Evolutionary conservation across 30 jellyfish, hydroid and myxozoan genomes (phyloP), one percentile per base, ranked within the genome.

Genomic region (Pseudorhiza aurosa): DNA sequence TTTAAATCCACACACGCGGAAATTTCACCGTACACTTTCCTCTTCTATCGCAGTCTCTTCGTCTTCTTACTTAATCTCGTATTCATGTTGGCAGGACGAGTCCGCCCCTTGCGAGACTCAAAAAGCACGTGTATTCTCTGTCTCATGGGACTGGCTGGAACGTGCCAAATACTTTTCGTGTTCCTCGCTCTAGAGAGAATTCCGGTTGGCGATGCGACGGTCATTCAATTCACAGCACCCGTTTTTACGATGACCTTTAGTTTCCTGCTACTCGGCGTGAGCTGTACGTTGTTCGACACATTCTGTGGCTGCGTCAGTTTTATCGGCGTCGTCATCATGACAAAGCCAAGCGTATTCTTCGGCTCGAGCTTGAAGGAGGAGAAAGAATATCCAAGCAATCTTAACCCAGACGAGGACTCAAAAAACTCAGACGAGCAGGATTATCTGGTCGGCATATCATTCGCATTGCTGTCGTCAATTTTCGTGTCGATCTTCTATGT

Each of bases 211-310:
- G 97, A 88, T 57, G 97, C 88, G 33, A 88, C 97, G 5, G 91
- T 88, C 18, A 88, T 88, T 15, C 97, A 88, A 58, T 88, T 88
- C 71, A 88, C 97, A 1, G 97, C 97, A n/a, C 97, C 97, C 37
- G 84, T 88, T n/a, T 81, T 88, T 58, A 88, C 97, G 30, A 63
- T 90, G 78, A 42, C 86, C 10, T 64, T 88, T 29, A 81, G 97
- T 58, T 86, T 81, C 39, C 45, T 82, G 35, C 57, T 88, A 44
- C 95, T 88, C 4, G 87, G 86, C 15, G 88, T 67, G 19, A 62
- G 89, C 74, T 88, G 95, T 56, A 29, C 95, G 8, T 19, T 88
- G 32, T 64, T 88, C 43, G 97, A 88, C 40, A 64, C 91, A 21
- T 15, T 82, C 12, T 81, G 95, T 65, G 97, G 97, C 9, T 39